phyloP scores from a whole-genome alignment of 2,888 invertebrate species.

The Tridacna gigas region DNA sequence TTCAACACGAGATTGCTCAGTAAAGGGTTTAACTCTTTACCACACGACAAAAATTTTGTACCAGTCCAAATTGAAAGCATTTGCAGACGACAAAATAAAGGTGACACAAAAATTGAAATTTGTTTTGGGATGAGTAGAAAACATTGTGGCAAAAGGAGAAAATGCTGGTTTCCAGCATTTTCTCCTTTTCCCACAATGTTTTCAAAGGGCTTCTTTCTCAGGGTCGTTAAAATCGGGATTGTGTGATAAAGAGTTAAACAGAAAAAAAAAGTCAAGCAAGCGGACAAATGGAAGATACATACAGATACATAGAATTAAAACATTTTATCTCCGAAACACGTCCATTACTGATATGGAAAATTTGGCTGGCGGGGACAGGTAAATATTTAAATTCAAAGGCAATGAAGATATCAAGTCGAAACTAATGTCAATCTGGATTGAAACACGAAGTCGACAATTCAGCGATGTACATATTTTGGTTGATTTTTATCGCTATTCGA shows the following conservation, averaged over 20 bases:
- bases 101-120: no score
- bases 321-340: conserved; percentile 10
- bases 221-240: no score
- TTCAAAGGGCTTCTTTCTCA: background rate
- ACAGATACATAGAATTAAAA: conserved; percentile 24
- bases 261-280: background rate
- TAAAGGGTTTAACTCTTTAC: no score
- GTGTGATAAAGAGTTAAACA: no score
- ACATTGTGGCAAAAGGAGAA: no score
- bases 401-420: conserved; percentile 22
- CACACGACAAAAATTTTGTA: no score
- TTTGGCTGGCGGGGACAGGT: conserved; percentile 18
- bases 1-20: no score
- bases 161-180: no score
- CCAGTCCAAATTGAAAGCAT: no score
- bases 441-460: background rate
- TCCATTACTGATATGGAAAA: conserved; percentile 2
- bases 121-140: no score
- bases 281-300: conserved; percentile 10
- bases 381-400: conserved; percentile 21
- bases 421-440: conserved; percentile 21
- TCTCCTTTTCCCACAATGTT: background rate
- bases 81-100: no score
- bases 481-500: conserved; percentile 17
- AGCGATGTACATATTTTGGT: background rate